These are phyloP conservation scores for Laspeyria flexula DNA, from an alignment of 2,888 invertebrate genomes.

Conservation along the genomic window DNA sequence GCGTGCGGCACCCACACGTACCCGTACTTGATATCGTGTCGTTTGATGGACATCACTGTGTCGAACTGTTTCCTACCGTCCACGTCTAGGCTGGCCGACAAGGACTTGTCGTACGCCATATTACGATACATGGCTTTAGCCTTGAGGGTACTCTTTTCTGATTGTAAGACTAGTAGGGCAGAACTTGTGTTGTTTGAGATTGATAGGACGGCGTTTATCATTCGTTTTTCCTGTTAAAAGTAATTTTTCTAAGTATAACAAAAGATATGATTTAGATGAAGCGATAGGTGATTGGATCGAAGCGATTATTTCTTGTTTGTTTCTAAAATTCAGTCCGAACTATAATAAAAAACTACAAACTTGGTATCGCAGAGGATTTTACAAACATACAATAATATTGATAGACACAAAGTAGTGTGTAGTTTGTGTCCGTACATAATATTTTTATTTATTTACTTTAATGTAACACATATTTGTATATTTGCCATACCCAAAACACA, in stretches of 20 bases:
- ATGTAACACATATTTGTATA: too few relatives aligned
- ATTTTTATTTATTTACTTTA: too few relatives aligned
- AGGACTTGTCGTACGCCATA: conserved; percentile 88
- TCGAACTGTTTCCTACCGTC: conserved; percentile 91
- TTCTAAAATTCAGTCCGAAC: too few relatives aligned
- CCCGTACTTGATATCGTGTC: conserved; percentile 87
- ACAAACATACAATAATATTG: too few relatives aligned
- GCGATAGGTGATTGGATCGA: too few relatives aligned
- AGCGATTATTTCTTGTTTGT: too few relatives aligned
- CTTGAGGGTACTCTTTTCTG: conserved; percentile 88
- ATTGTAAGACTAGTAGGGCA: conserved; percentile 87
- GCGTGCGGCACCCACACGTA: conserved; percentile 90
- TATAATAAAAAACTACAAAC: too few relatives aligned
- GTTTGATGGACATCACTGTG: conserved; percentile 86
- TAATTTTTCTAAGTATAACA: background rate
- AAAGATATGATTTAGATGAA: too few relatives aligned
- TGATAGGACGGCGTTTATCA: conserved; percentile 74
- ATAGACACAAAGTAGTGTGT: too few relatives aligned
- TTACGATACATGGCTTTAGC: conserved; percentile 91
- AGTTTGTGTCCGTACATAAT: too few relatives aligned
- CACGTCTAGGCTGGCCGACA: conserved; percentile 90
- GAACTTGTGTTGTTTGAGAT: conserved; percentile 73
- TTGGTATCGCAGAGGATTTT: too few relatives aligned
- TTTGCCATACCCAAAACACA: too few relatives aligned
- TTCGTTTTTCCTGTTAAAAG: conserved; percentile 73